Evolutionary conservation across 2,888 invertebrate genomes (phyloP).

Genomic region (Rosalia funebris): DNA sequence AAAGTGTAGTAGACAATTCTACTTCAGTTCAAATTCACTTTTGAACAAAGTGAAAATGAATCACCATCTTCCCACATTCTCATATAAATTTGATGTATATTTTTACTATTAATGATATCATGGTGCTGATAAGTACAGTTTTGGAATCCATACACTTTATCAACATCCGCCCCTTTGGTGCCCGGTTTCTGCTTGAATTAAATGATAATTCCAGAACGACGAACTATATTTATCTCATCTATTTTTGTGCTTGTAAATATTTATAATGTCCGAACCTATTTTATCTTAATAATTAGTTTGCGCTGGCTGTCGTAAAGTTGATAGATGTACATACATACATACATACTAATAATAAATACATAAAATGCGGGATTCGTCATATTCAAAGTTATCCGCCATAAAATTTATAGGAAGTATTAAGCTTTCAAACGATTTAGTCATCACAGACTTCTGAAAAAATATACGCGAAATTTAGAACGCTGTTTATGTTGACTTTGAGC

Average conservation of each 20-base stretch:
- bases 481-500: background rate
- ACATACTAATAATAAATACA: slow-evolving; percentile 13
- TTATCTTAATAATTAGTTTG: slow-evolving; percentile 15
- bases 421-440: slow-evolving; percentile 2
- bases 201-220: slow-evolving; percentile 8
- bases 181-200: background rate
- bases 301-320: slow-evolving; percentile 12
- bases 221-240: slow-evolving; percentile 20
- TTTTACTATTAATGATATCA: background rate
- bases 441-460: background rate
- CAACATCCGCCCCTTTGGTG: background rate
- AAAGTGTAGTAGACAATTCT: no score
- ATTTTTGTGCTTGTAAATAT: slow-evolving; percentile 24
- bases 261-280: slow-evolving; percentile 22
- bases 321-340: no score
- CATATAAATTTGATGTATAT: no score
- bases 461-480: background rate
- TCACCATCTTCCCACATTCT: no score
- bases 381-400: slow-evolving; percentile 3
- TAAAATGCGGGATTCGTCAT: background rate
- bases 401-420: background rate
- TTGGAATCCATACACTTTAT: slow-evolving; percentile 5
- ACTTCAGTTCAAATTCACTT: no score
- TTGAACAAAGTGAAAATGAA: no score
- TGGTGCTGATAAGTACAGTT: slow-evolving; percentile 2